Evolutionary conservation across 2,113 vertebrate species (phyloP).

Genomic region (Phasianus colchicus): DNA sequence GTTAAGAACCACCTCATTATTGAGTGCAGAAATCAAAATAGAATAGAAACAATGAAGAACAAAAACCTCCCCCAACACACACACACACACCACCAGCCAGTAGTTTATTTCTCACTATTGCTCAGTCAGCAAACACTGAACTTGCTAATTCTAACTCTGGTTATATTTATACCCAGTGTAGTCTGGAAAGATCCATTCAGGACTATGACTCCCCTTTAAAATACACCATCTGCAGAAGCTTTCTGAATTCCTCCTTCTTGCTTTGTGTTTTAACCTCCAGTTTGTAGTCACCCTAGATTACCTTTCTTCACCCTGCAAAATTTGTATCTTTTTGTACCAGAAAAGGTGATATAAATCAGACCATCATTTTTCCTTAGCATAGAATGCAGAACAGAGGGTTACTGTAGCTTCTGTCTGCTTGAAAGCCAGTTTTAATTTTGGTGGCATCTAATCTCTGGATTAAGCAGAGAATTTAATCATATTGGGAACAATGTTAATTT

Average conservation of each 20-base stretch:
- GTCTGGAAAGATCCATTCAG: not conserved
- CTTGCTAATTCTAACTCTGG: not conserved
- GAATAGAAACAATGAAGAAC: not conserved
- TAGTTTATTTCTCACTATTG: not conserved
- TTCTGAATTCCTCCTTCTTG: not conserved
- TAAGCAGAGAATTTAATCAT: not conserved
- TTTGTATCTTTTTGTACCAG: not conserved
- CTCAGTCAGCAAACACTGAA: not conserved
- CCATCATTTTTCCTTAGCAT: not conserved
- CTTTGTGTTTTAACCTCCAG: not conserved
- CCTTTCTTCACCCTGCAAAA: not conserved
- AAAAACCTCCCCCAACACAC: not conserved
- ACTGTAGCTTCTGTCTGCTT: not conserved
- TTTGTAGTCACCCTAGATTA: not conserved
- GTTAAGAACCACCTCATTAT: not conserved
- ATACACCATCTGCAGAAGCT: not conserved
- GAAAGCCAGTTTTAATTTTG: not conserved
- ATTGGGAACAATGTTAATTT: slow-evolving; percentile 27
- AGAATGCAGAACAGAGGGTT: not conserved
- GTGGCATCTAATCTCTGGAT: not conserved
- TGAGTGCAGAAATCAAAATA: not conserved
- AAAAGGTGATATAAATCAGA: not conserved
- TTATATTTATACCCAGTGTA: not conserved
- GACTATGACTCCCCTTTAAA: not conserved
- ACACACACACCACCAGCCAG: not conserved